Base-by-base conservation (phyloP, 2,888 invertebrate species). In the Graphium colonna region DNA sequence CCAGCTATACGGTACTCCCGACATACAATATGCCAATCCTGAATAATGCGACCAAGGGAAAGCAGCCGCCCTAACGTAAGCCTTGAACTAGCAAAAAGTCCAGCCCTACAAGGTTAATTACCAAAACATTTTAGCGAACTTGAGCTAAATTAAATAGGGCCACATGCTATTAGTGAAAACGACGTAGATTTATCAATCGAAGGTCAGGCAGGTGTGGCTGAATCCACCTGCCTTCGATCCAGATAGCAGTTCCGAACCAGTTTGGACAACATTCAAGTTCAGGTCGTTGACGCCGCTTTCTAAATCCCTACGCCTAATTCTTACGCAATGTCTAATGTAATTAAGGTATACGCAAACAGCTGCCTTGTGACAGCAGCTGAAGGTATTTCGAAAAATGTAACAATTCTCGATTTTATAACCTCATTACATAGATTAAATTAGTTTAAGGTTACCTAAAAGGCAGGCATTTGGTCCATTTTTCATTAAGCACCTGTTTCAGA, bases 201-300 rank as follows among this genome's bases (percentile, higher is more conserved):
- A 52, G 46, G 52, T 33, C 46, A 40, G 16, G 42, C 52, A 52
- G 52, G 52, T 52, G 52, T 7, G 33, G 33, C 10, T 15, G 10
- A 8, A 16, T 8, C 3, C 53, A 49, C 49, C 53, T 53, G 53
- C 13, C 33, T 31, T 26, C 39, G 38, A 48, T 48, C 47, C 38
- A 48, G 44, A 49, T 49, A 43, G 3, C 10, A 33, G n/a, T n/a
- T n/a, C n/a, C 2, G 9, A 10, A 33, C 33, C 33, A 33, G 33
- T 33, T 33, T n/a, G n/a, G n/a, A n/a, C 53, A 12, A 49, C 40
- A 26, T 43, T 48, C 52, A 52, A 52, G 52, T 49, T 49, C 44
- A 44, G 52, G 47, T 53, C 48, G 28, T 7, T 40, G 54, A 45
- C 49, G 33, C 45, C 54, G 41, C 54, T 54, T 54, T 54, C 54